Base-by-base conservation (phyloP, 2,113 vertebrate genomes). In the Cyprinodon brontotheroides region DNA sequence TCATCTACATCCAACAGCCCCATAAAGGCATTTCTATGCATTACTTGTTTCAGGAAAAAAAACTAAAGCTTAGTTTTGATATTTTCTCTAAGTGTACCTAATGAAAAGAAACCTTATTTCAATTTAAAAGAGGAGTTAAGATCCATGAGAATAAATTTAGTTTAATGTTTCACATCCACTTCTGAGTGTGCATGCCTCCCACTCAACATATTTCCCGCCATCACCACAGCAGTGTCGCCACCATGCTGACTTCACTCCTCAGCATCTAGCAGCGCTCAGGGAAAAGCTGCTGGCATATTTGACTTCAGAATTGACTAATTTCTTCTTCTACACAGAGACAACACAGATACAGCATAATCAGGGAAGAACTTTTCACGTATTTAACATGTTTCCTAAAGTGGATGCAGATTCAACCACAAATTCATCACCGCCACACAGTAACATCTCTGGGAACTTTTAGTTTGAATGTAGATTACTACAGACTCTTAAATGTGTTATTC, bases 1-100 rank as follows among this genome's bases (percentile, higher is more conserved):
- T 85, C 74, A 85, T 79, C 86, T 86, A 85, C 68, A 89, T 85
- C 87, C 82, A 78, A 74, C 77, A 50, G 39, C 78, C 45, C 71
- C 37, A 68, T 67, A 53, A 65, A 79, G 41, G 74, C 48, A 37
- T 73, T 47, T 29, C 15, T 70, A 29, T 65, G 61, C 47, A 40
- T 41, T 11, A n/a, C 11, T 66, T 74, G 72, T 70, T 1, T 3
- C 45, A 61, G 43, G 48, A 65, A 48, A 71, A 2, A 74, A 11
- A 61, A 11, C 7, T 20, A 3, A 11, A 29, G 66, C 50, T 57
- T 50, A 22, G 2, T 36, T 38, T n/a, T 22, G 4, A 29, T 61
- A 43, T 63, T 77, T 36, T 67, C 48, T 64, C 72, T 45, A 65
- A 39, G 65, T 59, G 45, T 50, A 61, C 61, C 4, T 37, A 2